Evolutionary conservation across 2,113 vertebrate genomes (phyloP).

Genomic region (Podocnemis expansa): DNA sequence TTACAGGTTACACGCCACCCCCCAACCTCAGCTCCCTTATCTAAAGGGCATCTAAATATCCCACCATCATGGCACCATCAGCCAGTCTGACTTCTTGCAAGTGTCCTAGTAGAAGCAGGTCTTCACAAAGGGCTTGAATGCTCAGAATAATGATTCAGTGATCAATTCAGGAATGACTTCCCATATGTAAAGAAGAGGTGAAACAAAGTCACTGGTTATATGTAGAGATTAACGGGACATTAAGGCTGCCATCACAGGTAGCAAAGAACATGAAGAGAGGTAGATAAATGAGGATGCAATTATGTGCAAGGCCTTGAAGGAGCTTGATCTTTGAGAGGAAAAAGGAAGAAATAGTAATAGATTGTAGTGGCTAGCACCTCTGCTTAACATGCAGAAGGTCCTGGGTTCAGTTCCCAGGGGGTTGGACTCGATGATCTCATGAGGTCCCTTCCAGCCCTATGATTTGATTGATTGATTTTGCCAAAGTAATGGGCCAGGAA

Average conservation of each 20-base stretch:
- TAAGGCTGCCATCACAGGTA: fast-evolving
- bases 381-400: too few relatives aligned
- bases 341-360: slow-evolving; percentile 25
- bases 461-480: too few relatives aligned
- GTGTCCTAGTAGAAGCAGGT: not conserved
- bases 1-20: too few relatives aligned
- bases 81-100: not conserved
- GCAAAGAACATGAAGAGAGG: not conserved
- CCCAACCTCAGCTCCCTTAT: too few relatives aligned
- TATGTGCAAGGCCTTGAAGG: not conserved
- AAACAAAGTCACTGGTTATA: fast-evolving
- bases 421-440: too few relatives aligned
- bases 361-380: too few relatives aligned
- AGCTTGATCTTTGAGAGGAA: not conserved
- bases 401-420: too few relatives aligned
- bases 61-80: not conserved
- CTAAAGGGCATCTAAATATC: not conserved
- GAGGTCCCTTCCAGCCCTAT: too few relatives aligned
- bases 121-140: not conserved
- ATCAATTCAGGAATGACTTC: not conserved
- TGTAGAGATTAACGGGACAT: not conserved
- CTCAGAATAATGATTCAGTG: not conserved
- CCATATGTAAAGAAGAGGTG: not conserved
- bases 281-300: not conserved
- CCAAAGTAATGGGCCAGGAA: not conserved